Percentiles rank a stretch among this genome's conserved stretches.
phyloP scores from a whole-genome alignment of 2,797 vertebrate genomes.

The Uromys caudimaculatus region DNA sequence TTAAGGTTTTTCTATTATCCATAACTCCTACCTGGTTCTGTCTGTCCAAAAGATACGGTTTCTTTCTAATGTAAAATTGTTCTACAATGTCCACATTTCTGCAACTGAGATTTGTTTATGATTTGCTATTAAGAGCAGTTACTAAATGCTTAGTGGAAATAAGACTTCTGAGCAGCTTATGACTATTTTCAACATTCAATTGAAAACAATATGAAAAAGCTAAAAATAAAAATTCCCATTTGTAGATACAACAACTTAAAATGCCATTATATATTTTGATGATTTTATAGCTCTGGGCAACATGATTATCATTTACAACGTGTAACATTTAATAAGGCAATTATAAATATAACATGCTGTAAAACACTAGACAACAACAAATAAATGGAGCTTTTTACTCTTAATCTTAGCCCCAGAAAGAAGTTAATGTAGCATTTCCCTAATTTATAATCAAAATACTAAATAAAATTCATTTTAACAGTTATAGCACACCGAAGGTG shows the following conservation, averaged over 20 bases:
- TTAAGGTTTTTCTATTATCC: neutral
- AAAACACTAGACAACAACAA: constrained; percentile 85
- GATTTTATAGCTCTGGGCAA: constrained; percentile 89
- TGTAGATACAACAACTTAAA: constrained; percentile 87
- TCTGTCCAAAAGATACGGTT: neutral
- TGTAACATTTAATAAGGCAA: constrained; percentile 90
- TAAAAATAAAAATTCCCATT: constrained; percentile 86
- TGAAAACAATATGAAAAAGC: constrained; percentile 83
- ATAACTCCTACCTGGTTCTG: neutral
- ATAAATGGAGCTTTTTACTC: constrained; percentile 85
- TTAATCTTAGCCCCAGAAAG: constrained; percentile 83
- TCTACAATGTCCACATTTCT: neutral
- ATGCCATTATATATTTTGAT: constrained; percentile 89
- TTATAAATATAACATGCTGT: constrained; percentile 88
- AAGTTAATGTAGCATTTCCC: constrained; percentile 87
- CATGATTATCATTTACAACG: constrained; percentile 87
- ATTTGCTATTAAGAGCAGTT: constrained; percentile 51
- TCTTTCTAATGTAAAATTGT: neutral
- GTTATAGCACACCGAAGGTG: constrained; percentile 82
- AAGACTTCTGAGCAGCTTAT: constrained; percentile 75
- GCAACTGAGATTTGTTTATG: neutral
- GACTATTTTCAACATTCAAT: constrained; percentile 77
- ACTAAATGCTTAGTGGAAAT: constrained; percentile 68
- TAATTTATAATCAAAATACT: constrained; percentile 90
- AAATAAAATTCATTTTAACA: constrained; percentile 88